Evolutionary conservation across 2,888 invertebrate genomes (phyloP), one percentile per base, ranked within the genome.

Genomic region (Apamea epomidion): DNA sequence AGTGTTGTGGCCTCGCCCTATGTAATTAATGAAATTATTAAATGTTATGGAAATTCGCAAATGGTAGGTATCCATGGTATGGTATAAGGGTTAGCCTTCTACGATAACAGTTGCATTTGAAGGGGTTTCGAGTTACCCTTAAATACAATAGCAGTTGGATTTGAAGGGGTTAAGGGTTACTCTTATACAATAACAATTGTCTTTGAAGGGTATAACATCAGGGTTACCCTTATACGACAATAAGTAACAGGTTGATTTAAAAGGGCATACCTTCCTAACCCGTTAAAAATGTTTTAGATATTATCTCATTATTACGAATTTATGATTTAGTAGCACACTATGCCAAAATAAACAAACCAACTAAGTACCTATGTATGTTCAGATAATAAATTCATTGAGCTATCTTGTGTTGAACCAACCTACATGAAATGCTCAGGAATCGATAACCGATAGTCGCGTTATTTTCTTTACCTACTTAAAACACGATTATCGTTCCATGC

Each of bases 401-500:
- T 78, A 79, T 84, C 84, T 64, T 64, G 2, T 64, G 37, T 69
- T 69, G 32, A 54, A 80, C 60, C 71, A 74, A 80, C 71, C 71
- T 72, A 81, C 62, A 65, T 83, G 65, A 64, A 73, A 65, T 74
- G 4, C 62, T 58, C 6, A 60, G 45, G 54, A 65, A 83, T 81
- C 70, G 45, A 86, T 74, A 76, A 45, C 25, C 32, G 69, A 51
- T 67, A 72, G 21, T 64, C 69, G 25, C 48, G 25, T 48, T 67
- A 77, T 74, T 71, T 60, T 78, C 76, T 78, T 71, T 72, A 73
- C 70, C 79, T 80, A 81, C 51, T 70, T 73, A 76, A 69, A 76
- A 78, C 72, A 76, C 67, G 78, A 81, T 82, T 72, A 79, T 79
- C 71, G 58, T 78, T 73, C 62, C 70, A 81, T 75, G 74, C 73